phyloP scores from a whole-genome alignment of 2,113 vertebrate genomes.

The Sturnus vulgaris region DNA sequence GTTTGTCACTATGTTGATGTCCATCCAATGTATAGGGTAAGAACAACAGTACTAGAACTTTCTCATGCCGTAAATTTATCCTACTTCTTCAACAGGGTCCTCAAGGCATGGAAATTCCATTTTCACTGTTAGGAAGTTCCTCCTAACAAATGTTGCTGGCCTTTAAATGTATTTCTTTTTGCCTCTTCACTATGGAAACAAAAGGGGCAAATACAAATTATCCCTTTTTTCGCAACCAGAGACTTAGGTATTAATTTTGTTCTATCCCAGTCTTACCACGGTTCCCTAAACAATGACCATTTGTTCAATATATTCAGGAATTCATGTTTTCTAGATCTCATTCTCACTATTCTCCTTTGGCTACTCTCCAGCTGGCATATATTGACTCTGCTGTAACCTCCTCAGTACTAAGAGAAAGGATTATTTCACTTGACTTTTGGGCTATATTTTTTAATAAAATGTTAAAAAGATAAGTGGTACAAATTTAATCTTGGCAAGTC shows the following conservation, averaged over 20 bases:
- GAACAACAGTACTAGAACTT: not conserved
- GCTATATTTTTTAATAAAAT: not conserved
- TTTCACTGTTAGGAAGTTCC: not conserved
- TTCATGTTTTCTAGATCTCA: not conserved
- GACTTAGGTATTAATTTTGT: not conserved
- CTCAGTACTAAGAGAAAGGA: not conserved
- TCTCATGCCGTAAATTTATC: not conserved
- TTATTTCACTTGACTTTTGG: not conserved
- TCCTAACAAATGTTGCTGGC: not conserved
- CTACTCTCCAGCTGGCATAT: not conserved
- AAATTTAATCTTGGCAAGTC: not conserved
- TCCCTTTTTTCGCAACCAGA: not conserved
- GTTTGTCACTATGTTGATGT: not conserved
- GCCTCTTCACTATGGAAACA: not conserved
- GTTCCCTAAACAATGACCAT: not conserved
- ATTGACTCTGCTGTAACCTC: not conserved
- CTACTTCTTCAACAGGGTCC: not conserved
- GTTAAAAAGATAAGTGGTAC: not conserved
- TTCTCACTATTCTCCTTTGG: not conserved
- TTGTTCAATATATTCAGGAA: not conserved
- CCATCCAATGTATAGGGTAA: not conserved
- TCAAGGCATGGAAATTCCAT: not conserved
- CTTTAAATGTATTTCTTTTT: not conserved
- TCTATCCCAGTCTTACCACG: not conserved
- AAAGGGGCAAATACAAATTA: accelerated